A percentile compares a stretch with the other conserved stretches of the same genome.
Conservation (phyloP, 2,113 vertebrate species). For the Pogona vitticeps region DNA sequence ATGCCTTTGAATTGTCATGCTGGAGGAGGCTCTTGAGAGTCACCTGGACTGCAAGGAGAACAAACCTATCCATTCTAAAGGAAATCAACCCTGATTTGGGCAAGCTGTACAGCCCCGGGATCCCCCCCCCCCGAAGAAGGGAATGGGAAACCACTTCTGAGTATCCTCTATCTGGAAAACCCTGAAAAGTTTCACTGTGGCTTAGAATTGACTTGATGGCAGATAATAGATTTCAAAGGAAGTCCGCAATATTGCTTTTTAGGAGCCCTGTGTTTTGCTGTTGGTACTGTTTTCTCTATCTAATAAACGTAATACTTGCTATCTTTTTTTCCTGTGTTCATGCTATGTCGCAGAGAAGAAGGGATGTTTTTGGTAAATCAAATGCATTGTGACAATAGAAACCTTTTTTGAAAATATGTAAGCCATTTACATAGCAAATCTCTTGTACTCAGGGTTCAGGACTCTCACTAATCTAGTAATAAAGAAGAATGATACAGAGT, state of each 20-base stretch:
- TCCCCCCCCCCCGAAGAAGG: no score
- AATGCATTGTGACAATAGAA: background rate
- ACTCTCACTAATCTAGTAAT: background rate
- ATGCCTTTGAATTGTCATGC: no score
- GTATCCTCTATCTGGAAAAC: no score
- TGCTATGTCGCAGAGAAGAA: background rate
- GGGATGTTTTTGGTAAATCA: background rate
- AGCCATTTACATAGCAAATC: background rate
- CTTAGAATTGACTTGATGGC: no score
- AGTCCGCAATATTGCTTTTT: background rate
- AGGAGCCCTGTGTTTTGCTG: background rate
- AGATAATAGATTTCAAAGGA: background rate
- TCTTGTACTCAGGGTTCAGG: background rate
- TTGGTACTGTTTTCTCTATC: background rate
- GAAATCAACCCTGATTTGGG: no score
- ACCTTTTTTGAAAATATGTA: background rate
- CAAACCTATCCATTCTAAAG: no score
- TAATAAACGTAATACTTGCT: background rate
- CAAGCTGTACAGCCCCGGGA: no score
- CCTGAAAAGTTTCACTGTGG: no score
- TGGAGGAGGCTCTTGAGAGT: no score
- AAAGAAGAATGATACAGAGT: background rate
- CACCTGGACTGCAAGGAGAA: no score
- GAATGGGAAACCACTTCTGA: no score
- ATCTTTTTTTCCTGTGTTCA: no score